Conservation (phyloP, 2,797 vertebrate genomes). For the Iguana delicatissima region DNA sequence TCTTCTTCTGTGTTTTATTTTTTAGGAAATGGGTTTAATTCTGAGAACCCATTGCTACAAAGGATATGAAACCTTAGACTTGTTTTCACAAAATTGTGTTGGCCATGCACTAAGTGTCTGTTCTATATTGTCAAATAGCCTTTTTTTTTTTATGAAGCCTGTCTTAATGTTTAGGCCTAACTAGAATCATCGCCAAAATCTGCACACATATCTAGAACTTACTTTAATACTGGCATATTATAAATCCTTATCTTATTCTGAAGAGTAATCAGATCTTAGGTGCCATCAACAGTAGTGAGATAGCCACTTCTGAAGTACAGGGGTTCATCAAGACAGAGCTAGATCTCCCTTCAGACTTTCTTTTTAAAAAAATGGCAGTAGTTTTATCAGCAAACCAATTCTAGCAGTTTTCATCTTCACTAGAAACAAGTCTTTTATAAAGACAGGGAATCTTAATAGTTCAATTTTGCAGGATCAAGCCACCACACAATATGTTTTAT, state of each 20-base stretch:
- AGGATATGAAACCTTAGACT: neutral
- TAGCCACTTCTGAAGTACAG: neutral
- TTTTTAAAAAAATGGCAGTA: too few relatives aligned
- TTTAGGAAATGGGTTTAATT: neutral
- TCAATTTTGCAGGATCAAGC: neutral
- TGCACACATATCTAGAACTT: neutral
- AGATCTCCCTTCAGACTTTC: too few relatives aligned
- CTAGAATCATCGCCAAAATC: neutral
- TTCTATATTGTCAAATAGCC: neutral
- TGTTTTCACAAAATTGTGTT: too few relatives aligned
- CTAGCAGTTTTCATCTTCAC: neutral
- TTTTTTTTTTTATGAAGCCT: neutral
- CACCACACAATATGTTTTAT: neutral
- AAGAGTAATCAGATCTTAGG: neutral
- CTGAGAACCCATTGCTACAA: neutral
- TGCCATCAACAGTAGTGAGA: neutral
- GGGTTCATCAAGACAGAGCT: neutral
- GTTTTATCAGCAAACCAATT: neutral
- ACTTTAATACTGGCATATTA: neutral
- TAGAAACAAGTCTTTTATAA: neutral
- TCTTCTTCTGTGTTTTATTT: constrained; percentile 12
- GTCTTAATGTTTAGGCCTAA: neutral
- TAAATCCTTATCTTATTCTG: neutral
- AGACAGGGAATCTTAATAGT: neutral
- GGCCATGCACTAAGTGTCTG: neutral